phyloP scores from a whole-genome alignment of 2,888 invertebrate genomes.

The Aplocera efformata region DNA sequence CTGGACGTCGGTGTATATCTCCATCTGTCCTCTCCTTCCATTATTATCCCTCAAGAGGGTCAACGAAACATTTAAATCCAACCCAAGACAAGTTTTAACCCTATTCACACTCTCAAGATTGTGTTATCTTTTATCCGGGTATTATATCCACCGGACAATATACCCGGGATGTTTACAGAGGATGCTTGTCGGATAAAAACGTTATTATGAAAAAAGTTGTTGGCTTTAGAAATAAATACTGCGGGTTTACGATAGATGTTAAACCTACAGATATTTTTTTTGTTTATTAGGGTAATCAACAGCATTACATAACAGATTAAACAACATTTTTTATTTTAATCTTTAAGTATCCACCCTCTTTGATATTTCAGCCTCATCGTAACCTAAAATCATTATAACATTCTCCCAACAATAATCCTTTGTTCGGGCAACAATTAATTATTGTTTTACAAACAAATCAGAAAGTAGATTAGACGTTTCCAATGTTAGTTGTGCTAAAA shows the following conservation, averaged over 20 bases:
- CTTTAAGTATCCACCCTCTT: too few species aligned
- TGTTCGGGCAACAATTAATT: too few species aligned
- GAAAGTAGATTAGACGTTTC: too few species aligned
- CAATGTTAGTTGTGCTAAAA: too few species aligned
- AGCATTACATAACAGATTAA: too few species aligned
- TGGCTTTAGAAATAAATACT: conserved; percentile 5
- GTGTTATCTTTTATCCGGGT: conserved; percentile 26
- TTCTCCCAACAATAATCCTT: too few species aligned
- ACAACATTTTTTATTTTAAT: too few species aligned
- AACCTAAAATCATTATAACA: too few species aligned
- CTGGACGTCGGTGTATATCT: background rate
- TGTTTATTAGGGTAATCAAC: too few species aligned
- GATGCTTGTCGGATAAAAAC: conserved; percentile 28
- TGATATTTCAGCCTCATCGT: too few species aligned
- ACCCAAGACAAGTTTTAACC: conserved; percentile 15
- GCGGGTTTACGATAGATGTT: background rate
- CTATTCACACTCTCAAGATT: conserved; percentile 27
- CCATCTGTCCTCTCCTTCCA: background rate
- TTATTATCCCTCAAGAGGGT: background rate
- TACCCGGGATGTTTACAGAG: conserved; percentile 37
- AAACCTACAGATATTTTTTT: too few species aligned
- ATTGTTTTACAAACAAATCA: too few species aligned
- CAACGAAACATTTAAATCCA: conserved; percentile 17
- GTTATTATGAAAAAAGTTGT: conserved; percentile 9
- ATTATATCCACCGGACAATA: conserved; percentile 37